phyloP scores from a whole-genome alignment of 2,888 invertebrate genomes.

The Rhingia rostrata region DNA sequence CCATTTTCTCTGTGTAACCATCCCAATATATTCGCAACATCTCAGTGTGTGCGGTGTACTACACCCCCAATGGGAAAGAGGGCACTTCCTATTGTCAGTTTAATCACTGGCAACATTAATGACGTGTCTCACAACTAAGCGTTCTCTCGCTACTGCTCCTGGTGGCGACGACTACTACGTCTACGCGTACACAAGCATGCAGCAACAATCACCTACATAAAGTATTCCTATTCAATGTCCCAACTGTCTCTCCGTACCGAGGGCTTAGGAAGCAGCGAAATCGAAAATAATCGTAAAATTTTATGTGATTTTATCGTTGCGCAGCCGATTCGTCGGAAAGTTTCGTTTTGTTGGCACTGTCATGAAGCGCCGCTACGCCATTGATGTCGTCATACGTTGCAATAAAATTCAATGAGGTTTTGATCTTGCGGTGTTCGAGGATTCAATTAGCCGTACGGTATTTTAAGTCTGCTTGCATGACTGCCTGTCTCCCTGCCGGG shows the following conservation, averaged over 20 bases:
- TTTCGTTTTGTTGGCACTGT: constrained; percentile 46
- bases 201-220: constrained; percentile 54
- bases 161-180: constrained; percentile 7
- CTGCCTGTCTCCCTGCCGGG: not conserved
- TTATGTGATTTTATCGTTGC: constrained; percentile 70
- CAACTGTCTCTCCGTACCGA: not conserved
- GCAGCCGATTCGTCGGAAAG: constrained; percentile 66
- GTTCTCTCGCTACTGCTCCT: constrained; percentile 36
- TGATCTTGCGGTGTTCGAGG: constrained; percentile 72
- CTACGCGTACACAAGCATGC: constrained; percentile 1
- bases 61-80: constrained; percentile 14
- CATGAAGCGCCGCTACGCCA: constrained; percentile 40
- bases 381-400: constrained; percentile 59
- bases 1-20: constrained; percentile 39
- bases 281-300: constrained; percentile 74
- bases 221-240: not conserved
- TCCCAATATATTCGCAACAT: constrained; percentile 45
- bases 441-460: constrained; percentile 70
- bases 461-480: constrained; percentile 16
- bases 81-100: constrained; percentile 59
- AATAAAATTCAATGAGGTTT: constrained; percentile 69
- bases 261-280: constrained; percentile 60
- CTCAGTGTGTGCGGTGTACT: not conserved
- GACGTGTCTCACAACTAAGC: constrained; percentile 62
- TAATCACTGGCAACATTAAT: constrained; percentile 72